phyloP scores from a whole-genome alignment of 2,888 invertebrate species.

The Augiades crinisus region DNA sequence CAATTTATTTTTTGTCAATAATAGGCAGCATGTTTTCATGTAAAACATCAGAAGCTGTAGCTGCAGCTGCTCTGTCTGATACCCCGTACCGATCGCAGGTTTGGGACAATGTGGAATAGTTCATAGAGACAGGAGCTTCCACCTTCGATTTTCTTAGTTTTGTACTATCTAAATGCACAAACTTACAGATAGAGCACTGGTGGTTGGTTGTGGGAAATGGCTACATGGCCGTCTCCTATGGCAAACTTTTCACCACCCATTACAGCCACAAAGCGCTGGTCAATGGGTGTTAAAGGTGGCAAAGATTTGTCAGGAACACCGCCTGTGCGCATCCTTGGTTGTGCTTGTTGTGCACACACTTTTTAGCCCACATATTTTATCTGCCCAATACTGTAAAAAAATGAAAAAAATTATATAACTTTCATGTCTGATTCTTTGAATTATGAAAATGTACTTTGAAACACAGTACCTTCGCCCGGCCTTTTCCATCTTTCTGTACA shows the following conservation, averaged over 20 bases:
- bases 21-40: no score
- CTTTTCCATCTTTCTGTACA: slow-evolving; percentile 18
- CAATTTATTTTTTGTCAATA: no score
- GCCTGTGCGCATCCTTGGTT: not conserved
- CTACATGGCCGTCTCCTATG: no score
- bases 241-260: not conserved
- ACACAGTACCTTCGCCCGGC: not conserved
- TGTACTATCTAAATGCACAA: no score
- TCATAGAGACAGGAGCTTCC: no score
- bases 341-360: not conserved
- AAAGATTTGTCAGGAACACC: not conserved
- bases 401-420: not conserved
- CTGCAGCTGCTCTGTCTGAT: no score
- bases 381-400: not conserved
- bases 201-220: no score
- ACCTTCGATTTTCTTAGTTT: no score
- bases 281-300: not conserved
- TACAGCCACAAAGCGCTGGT: not conserved
- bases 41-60: no score
- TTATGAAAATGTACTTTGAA: not conserved
- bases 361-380: not conserved
- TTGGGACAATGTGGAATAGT: no score
- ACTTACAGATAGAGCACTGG: no score
- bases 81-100: no score
- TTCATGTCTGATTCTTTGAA: not conserved